Base-by-base conservation (phyloP, 2,113 vertebrate genomes). In the Alosa alosa region DNA sequence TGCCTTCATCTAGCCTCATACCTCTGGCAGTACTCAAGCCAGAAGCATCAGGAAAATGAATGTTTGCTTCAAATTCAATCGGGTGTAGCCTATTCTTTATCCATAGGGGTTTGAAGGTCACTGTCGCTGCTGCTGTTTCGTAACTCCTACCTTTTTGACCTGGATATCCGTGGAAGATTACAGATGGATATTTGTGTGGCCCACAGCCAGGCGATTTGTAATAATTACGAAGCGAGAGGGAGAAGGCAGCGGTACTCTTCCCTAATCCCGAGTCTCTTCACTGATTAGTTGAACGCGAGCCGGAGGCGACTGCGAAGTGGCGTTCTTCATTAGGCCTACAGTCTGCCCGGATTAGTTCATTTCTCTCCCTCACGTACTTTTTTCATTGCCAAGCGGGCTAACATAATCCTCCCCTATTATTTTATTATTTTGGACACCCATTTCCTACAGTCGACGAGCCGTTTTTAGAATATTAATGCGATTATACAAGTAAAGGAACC, bases 241-340 rank as follows among this genome's bases (percentile, higher is more conserved):
- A 82, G 81, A 25, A 86, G 64, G 36, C 82, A 78, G 81, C 81
- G 83, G 55, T 39, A n/a, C 64, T 87, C 60, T 82, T 52, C 52
- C 64, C 84, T 91, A 87, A 93, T 92, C 88, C 90, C 82, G 47
- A 81, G 36, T 57, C 85, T 87, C 89, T 87, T 83, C 87, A 90
- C 88, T 91, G 89, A 91, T 93, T 91, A 93, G 89, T 91, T 78
- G 75, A 91, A 89, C 50, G 85, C 88, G 57, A 68, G 88, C 86
- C 31, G 31, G 39, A 47, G 89, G 87, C 72, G 82, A 85, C 75
- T 88, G 89, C 84, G 82, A 25, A 87, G 86, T 90, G 86, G 85
- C 88, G 86, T 90, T 93, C 90, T 94, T 92, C 88, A 91, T 92
- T 90, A 31, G 31, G 31, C 31, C 31, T 31, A 91, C 91, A 84